phyloP scores from a whole-genome alignment of 2,113 vertebrate genomes.

The Actenoides hombroni region DNA sequence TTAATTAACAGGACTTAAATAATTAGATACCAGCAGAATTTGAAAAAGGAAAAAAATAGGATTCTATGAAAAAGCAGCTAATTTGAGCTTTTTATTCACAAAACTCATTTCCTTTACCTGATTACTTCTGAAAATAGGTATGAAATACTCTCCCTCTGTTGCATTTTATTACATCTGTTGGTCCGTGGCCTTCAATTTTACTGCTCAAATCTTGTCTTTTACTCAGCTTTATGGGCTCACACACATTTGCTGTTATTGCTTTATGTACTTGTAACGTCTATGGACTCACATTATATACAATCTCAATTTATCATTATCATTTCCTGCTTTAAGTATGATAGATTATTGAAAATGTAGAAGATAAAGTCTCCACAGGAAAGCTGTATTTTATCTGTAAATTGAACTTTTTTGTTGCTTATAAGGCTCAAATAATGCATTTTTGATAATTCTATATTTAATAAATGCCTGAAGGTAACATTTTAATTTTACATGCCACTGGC shows the following conservation, averaged over 20 bases:
- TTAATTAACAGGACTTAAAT: not conserved
- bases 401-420: not conserved
- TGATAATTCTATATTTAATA: constrained; percentile 1
- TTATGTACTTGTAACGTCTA: constrained; percentile 14
- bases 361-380: not conserved
- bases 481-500: not conserved
- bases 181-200: not conserved
- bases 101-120: not conserved
- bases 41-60: not conserved
- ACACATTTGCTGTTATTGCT: constrained; percentile 8
- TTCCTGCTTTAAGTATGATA: not conserved
- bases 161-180: not conserved
- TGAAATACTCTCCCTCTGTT: not conserved
- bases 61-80: not conserved
- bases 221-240: not conserved
- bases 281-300: not conserved
- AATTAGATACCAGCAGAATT: not conserved
- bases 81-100: not conserved
- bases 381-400: not conserved
- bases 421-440: not conserved
- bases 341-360: not conserved
- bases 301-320: constrained; percentile 9
- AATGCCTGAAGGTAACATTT: not conserved
- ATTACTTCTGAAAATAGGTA: not conserved
- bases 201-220: constrained; percentile 4